Conservation (phyloP, 1,140 invertebrate species). For the Rhyzopertha dominica region DNA sequence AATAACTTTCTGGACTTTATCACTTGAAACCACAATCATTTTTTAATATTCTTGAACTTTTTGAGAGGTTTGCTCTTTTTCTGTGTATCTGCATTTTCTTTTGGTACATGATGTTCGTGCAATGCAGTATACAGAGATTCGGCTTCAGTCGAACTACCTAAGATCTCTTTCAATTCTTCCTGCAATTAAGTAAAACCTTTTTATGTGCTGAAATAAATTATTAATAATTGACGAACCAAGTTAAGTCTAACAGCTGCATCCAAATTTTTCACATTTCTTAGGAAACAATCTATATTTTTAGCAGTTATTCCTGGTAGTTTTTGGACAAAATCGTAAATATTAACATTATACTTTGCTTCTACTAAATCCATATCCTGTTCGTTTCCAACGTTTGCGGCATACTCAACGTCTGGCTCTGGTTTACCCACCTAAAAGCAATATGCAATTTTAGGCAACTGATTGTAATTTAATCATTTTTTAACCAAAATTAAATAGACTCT, state of each 20-base stretch:
- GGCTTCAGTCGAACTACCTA: conserved; percentile 38
- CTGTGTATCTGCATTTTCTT: no score
- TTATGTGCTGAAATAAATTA: conserved; percentile 1
- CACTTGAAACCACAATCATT: no score
- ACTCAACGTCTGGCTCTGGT: conserved; percentile 67
- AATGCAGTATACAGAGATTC: conserved; percentile 34
- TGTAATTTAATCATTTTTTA: no score
- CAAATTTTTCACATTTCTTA: conserved; percentile 75
- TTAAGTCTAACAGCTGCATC: conserved; percentile 58
- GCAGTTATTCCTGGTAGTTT: conserved; percentile 87
- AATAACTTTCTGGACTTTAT: no score
- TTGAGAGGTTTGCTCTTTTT: no score
- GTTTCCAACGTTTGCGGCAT: conserved; percentile 61
- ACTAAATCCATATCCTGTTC: conserved; percentile 55
- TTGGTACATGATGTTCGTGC: conserved; percentile 31
- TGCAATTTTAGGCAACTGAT: no score
- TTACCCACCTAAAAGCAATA: conserved; percentile 66
- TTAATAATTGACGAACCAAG: conserved; percentile 4
- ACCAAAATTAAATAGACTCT: no score
- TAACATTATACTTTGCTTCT: conserved; percentile 68
- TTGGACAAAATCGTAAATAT: conserved; percentile 79
- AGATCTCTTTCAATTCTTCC: conserved; percentile 38
- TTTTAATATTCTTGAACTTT: no score
- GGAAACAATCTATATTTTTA: conserved; percentile 74
- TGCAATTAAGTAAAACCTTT: no score